Base-by-base conservation (phyloP, 2,888 invertebrate genomes). In the Polydesmus complanatus region DNA sequence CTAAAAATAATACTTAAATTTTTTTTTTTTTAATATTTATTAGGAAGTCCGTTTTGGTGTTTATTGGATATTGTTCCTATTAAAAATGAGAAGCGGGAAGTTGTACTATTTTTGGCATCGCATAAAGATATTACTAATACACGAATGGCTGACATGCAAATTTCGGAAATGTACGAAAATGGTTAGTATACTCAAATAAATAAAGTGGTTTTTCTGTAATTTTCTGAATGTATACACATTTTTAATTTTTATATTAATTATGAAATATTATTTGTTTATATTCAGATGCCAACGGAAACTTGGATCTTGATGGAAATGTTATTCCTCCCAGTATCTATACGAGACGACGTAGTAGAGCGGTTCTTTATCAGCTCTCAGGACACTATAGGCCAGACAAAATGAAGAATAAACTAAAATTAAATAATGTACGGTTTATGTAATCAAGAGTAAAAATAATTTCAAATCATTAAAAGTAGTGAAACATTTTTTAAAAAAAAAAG, bases 81-180 rank as follows among this genome's bases (percentile, higher is more conserved):
- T 77, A 95, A 95, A 79, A 95, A 95, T 81, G 95, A 95, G 75
- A 95, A 95, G 76, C 83, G 93, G 65, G 93, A 94, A 79, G 94
- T 95, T 71, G 95, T 95, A 27, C 79, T 95, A 70, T 95, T 92
- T 75, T 82, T 95, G 73, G 94, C 93, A 65, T 94, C 94, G 23
- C 93, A 94, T 79, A 95, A 95, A 79, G 94, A 95, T 77, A 90
- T 95, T 76, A 92, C 93, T 63, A 85, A 88, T 75, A 87, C 88
- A 68, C 91, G 90, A 78, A 86, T 87, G 85, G 83, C 85, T 67
- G 87, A 88, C 75, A 84, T 86, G 25, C 59, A 50, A 61, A 60
- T 58, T 14, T 62, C 63, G n/a, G 65, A 66, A 1, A 64, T 66
- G 5, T 65, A 65, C 14, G 66, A 64, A 11, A 65, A 64, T 54